Evolutionary conservation across 2,797 vertebrate genomes (phyloP).

Genomic region (Spinus pinus): DNA sequence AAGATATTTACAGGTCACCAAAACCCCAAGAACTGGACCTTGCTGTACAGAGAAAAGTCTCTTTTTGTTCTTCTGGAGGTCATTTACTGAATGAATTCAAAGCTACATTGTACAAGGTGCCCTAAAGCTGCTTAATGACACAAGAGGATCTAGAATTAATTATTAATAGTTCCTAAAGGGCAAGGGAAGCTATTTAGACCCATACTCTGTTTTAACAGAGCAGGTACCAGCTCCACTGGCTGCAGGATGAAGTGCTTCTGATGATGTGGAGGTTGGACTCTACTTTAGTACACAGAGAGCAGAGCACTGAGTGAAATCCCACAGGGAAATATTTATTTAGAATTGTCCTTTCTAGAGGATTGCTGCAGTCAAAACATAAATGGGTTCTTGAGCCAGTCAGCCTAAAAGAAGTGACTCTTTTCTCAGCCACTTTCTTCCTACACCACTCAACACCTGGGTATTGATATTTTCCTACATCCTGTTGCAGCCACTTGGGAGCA

Average conservation of each 20-base stretch:
- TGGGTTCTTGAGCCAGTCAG: neutral
- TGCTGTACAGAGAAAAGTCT: neutral
- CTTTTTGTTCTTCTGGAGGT: neutral
- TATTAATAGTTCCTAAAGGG: constrained; percentile 44
- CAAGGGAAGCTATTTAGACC: constrained; percentile 41
- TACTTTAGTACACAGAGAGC: neutral
- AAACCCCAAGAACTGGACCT: neutral
- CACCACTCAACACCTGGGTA: neutral
- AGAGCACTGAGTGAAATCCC: neutral
- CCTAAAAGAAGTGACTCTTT: neutral
- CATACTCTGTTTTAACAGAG: neutral
- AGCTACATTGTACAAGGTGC: neutral
- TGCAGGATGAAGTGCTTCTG: neutral
- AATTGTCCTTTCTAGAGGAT: neutral
- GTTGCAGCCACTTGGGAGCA: neutral
- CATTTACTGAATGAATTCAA: neutral
- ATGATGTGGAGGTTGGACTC: neutral
- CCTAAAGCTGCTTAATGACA: constrained; percentile 7
- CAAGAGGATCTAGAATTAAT: constrained; percentile 36
- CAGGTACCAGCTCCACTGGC: neutral
- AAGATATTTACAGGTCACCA: constrained; percentile 15
- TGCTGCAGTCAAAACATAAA: neutral
- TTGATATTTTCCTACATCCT: neutral
- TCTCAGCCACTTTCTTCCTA: neutral
- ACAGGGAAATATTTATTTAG: constrained; percentile 4